These are phyloP conservation scores for Aporophyla nigra DNA, from an alignment of 2,888 invertebrate species.

Conservation along the genomic window DNA sequence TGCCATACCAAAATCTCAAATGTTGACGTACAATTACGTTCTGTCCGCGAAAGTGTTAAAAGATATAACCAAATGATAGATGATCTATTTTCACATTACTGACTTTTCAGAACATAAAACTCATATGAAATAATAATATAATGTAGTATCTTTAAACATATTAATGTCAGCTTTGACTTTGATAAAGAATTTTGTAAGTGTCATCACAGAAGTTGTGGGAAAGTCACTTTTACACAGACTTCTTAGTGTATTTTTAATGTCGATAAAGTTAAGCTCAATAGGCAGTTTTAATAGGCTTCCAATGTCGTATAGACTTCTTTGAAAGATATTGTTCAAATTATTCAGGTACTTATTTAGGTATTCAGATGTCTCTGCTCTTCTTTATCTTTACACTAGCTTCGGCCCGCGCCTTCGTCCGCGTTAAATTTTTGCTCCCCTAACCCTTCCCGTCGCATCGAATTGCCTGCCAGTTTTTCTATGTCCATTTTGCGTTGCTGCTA, in stretches of 20 bases:
- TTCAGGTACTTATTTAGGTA: too few species aligned
- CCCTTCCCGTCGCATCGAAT: too few species aligned
- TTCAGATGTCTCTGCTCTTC: too few species aligned
- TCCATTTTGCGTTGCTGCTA: too few species aligned
- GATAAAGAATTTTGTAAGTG: background rate
- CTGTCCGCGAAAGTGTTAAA: too few species aligned
- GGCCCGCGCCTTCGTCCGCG: too few species aligned
- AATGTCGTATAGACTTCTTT: background rate
- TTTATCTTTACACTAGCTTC: too few species aligned
- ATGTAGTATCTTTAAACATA: background rate
- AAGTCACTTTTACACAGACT: conserved; percentile 1
- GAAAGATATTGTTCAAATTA: background rate
- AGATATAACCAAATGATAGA: conserved; percentile 20
- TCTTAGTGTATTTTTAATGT: background rate
- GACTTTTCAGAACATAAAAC: background rate
- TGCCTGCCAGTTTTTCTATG: too few species aligned
- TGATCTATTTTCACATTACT: conserved; percentile 14
- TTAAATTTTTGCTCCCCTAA: too few species aligned
- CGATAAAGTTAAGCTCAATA: background rate
- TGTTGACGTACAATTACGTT: too few species aligned
- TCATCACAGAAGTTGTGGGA: background rate
- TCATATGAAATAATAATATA: background rate
- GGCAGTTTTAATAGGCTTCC: background rate
- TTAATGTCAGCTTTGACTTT: conserved; percentile 18
- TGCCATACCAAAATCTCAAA: too few species aligned